A percentile compares a stretch with the other conserved stretches of the same genome.
Conservation (phyloP, 2,888 invertebrate species). For the Nycteola revayana region DNA sequence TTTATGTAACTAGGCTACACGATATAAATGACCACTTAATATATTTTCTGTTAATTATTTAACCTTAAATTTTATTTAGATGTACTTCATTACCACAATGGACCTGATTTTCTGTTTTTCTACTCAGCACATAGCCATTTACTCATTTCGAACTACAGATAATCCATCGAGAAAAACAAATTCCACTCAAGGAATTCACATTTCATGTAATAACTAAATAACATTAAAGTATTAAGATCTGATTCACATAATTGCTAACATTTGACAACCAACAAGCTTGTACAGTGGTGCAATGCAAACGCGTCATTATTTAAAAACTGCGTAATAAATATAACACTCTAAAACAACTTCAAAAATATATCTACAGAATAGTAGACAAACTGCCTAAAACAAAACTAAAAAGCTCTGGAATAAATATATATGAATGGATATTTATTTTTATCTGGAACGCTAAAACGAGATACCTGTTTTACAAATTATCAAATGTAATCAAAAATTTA, state of each 20-base stretch:
- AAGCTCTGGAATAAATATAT: slow-evolving; percentile 13
- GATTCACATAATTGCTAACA: slow-evolving; percentile 12
- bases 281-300: no score
- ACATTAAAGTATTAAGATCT: slow-evolving; percentile 23
- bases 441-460: slow-evolving; percentile 24
- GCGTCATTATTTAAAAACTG: no score
- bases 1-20: no score
- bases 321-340: no score
- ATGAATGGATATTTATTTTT: slow-evolving; percentile 11
- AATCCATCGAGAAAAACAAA: slow-evolving; percentile 20
- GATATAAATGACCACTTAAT: no score
- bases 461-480: slow-evolving; percentile 24
- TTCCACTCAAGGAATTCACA: slow-evolving; percentile 16
- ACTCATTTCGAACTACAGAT: slow-evolving; percentile 28
- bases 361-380: slow-evolving; percentile 28
- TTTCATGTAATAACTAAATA: slow-evolving; percentile 28
- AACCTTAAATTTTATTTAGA: no score
- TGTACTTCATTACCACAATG: slow-evolving; percentile 11
- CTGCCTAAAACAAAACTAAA: slow-evolving; percentile 28
- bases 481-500: background rate
- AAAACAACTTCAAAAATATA: slow-evolving; percentile 8
- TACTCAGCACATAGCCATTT: slow-evolving; percentile 24
- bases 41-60: no score
- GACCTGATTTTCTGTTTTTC: slow-evolving; percentile 35
- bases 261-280: no score